Evolutionary conservation across 2,888 invertebrate species (phyloP).

Genomic region (Maniola hyperantus): DNA sequence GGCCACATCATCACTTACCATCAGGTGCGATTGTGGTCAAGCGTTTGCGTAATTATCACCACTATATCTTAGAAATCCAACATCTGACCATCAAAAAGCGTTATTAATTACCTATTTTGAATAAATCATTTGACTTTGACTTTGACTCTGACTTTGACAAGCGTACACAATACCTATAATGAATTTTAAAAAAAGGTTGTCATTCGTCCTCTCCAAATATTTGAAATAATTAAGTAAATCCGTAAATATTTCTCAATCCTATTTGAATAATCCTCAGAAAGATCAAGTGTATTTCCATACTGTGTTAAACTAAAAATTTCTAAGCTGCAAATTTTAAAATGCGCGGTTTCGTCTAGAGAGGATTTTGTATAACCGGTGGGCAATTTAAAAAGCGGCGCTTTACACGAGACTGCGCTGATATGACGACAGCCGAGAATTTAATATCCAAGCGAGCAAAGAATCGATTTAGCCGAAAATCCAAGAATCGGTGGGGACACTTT

Average conservation of each 20-base stretch:
- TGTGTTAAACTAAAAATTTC: slow-evolving; percentile 28
- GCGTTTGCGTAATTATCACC: too few species aligned
- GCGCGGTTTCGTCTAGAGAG: slow-evolving; percentile 27
- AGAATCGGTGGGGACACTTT: slow-evolving; percentile 4
- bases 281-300: slow-evolving; percentile 20
- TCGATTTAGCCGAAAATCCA: slow-evolving; percentile 41
- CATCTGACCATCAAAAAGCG: too few species aligned
- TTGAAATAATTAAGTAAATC: too few species aligned
- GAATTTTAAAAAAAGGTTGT: too few species aligned
- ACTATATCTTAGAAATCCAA: too few species aligned
- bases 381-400: slow-evolving; percentile 34
- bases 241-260: background rate
- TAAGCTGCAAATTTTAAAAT: slow-evolving; percentile 28
- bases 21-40: too few species aligned
- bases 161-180: too few species aligned
- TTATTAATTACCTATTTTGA: too few species aligned
- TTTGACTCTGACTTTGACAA: too few species aligned
- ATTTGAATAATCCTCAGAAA: slow-evolving; percentile 20
- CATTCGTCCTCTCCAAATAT: too few species aligned
- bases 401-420: slow-evolving; percentile 44
- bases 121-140: too few species aligned
- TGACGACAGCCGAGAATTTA: slow-evolving; percentile 50
- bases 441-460: slow-evolving; percentile 45
- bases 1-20: too few species aligned
- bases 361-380: slow-evolving; percentile 33